These are phyloP conservation scores for Lerema accius DNA, from an alignment of 1,140 invertebrate genomes.

Conservation along the genomic window DNA sequence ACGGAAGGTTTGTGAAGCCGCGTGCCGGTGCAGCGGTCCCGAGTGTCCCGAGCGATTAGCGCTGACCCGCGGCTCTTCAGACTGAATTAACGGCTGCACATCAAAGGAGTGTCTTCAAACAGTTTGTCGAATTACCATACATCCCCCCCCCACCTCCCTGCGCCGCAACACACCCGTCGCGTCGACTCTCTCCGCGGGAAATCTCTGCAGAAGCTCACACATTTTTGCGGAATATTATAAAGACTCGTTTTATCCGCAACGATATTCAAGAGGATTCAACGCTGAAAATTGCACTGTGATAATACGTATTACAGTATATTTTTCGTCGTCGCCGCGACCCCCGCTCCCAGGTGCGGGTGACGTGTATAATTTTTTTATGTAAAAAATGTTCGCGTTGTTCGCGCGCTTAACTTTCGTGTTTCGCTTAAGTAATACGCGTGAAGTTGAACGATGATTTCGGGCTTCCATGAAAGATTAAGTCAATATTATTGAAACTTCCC, in stretches of 20 bases:
- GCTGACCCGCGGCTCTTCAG: too few species aligned
- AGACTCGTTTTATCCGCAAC: neutral
- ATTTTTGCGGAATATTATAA: neutral
- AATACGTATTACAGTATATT: slow-evolving; percentile 1
- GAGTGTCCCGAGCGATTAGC: too few species aligned
- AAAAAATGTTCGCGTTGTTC: slow-evolving; percentile 9
- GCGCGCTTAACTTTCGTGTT: slow-evolving; percentile 10
- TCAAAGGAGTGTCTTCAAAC: neutral
- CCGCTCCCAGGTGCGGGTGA: slow-evolving; percentile 4
- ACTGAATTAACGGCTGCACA: neutral
- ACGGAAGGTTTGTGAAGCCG: too few species aligned
- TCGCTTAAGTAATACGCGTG: slow-evolving; percentile 14
- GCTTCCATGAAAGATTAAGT: slow-evolving; percentile 1
- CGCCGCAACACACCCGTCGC: too few species aligned
- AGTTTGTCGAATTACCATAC: neutral
- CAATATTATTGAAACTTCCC: slow-evolving; percentile 11
- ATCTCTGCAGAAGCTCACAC: neutral
- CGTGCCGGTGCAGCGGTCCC: too few species aligned
- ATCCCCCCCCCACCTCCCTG: too few species aligned
- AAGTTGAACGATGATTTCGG: slow-evolving; percentile 5
- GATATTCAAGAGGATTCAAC: neutral
- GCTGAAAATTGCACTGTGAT: slow-evolving; percentile 8
- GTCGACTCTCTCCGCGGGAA: neutral
- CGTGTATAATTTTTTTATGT: slow-evolving; percentile 4
- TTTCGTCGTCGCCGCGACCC: neutral